Base-by-base conservation (phyloP, 2,113 vertebrate genomes). In the Tetrao urogallus region DNA sequence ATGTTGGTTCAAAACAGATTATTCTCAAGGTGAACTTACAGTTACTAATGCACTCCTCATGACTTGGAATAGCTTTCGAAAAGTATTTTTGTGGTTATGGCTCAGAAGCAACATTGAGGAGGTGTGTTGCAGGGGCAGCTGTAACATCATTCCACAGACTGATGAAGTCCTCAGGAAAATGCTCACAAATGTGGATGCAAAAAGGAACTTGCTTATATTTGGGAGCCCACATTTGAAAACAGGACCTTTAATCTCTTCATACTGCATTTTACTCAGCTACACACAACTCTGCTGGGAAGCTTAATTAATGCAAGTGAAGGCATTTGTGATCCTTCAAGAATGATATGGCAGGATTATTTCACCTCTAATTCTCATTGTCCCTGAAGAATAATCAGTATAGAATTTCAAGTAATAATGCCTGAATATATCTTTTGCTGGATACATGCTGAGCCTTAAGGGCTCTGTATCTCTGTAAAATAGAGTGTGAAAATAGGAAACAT, bases 11-110 rank as follows among this genome's bases (percentile, higher is more conserved):
- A 67, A 90, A 88, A 65, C 13, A 65, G 38, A 25, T 78, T 83
- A 65, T 81, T 71, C 63, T 83, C 70, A 78, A 77, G 52, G 28
- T 78, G 54, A 16, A 75, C 52, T 81, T 83, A 77, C 66, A 71
- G 64, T 72, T 83, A 52, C n/a, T 43, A 90, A 75, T 61, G 52
- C 52, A 60, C 20, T 74, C 25, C 6, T 86, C 27, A 36, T 85
- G 38, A 58, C 25, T 81, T 82, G 11, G 34, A 93, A 78, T 64
- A 88, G 45, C 7, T 75, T 92, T n/a, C 38, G 78, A 80, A 28
- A 71, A 69, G 3, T 22, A 16, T 14, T 83, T 80, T 86, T 78
- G 50, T 81, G 9, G 5, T 64, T 92, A 60, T 38, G 16, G 19
- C 81, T 48, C 57, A 61, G 38, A 70, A 89, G 5, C 16, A 36